Conservation (phyloP, 2,113 vertebrate genomes). For the Todiramphus chloris region DNA sequence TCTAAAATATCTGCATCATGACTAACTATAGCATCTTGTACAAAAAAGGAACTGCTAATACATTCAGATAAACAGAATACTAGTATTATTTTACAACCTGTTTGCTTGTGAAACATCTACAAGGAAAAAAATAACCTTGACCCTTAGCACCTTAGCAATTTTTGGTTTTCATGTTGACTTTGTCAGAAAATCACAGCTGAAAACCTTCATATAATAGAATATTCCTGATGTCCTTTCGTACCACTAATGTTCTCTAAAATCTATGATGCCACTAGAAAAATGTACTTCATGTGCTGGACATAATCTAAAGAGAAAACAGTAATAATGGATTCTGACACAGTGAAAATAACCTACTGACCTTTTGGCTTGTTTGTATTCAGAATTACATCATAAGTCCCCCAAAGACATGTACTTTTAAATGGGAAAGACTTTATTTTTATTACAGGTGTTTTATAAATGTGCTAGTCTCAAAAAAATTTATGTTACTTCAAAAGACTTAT, state of each 20-base stretch:
- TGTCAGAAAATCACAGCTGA: neutral
- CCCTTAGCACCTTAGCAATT: neutral
- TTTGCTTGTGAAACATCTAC: neutral
- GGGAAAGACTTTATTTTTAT: neutral
- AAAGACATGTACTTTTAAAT: neutral
- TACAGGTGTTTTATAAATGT: neutral
- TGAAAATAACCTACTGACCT: neutral
- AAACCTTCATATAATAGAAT: neutral
- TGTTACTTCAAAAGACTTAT: neutral
- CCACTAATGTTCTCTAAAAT: neutral
- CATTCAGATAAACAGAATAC: neutral
- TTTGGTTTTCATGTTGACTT: neutral
- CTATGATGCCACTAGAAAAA: neutral
- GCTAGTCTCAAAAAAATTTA: neutral
- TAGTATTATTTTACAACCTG: neutral
- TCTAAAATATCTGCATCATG: neutral
- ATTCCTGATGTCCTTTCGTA: neutral
- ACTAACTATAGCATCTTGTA: neutral
- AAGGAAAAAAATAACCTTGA: neutral
- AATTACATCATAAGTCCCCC: neutral
- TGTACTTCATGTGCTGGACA: neutral
- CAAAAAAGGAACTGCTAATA: neutral
- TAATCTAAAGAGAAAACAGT: neutral
- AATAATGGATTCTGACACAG: neutral
- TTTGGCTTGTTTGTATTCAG: neutral